Evolutionary conservation across 1,140 invertebrate genomes (phyloP), one percentile per base, ranked within the genome.

Genomic region (Onthophagus taurus): DNA sequence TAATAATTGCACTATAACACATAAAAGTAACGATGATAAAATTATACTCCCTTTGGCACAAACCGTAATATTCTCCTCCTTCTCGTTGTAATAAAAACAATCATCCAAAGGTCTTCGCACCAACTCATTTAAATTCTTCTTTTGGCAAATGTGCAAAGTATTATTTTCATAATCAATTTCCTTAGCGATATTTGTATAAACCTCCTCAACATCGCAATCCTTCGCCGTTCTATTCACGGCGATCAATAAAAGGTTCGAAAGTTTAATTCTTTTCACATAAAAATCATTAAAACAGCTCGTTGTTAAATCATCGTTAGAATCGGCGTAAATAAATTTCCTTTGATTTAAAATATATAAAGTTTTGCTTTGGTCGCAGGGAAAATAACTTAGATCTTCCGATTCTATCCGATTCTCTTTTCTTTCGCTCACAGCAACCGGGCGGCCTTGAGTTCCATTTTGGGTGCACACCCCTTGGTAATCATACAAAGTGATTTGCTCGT

Each of bases 401-500:
- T 68, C 66, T 1, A 54, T 44, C 57, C 67, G 44, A 41, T 60
- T 61, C 26, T 66, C 63, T 19, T 48, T n/a, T n/a, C n/a, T n/a
- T n/a, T n/a, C n/a, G n/a, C n/a, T n/a, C n/a, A n/a, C 52, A 8
- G 60, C 66, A 47, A 66, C 68, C 4, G 60, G 57, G 35, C 61
- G 59, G 16, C 70, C 66, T 9, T 71, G 66, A 16, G 12, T 33
- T 24, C 66, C 58, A 44, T 68, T 50, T 46, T 64, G 62, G 14
- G 72, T 60, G 57, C 89, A 93, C 13, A 88, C 66, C 2, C 78
- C 85, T 65, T 93, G 89, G 59, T 89, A 91, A 61, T 95, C 89
- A 59, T 82, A 90, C 19, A 92, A 76, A 6, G 77, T 75, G 4
- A 89, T 76, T 50, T 77, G 74, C 48, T 82, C 75, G 58, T 79